Evolutionary conservation across 2,113 vertebrate genomes (phyloP).

Genomic region (Fulmarus glacialis): DNA sequence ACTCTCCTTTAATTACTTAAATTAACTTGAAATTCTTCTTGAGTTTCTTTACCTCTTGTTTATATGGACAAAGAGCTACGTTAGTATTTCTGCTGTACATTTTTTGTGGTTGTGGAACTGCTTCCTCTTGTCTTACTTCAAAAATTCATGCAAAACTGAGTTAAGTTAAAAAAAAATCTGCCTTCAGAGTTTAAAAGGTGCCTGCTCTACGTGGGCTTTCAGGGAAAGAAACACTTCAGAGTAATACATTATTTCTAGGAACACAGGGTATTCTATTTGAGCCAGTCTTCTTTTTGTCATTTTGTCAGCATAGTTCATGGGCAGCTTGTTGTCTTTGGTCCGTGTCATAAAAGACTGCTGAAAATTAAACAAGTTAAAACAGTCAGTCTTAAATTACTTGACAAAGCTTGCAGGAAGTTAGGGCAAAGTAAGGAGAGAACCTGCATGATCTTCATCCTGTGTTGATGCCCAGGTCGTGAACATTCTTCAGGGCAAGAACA

Average conservation of each 20-base stretch:
- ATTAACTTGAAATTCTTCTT: neutral
- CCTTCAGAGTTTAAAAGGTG: neutral
- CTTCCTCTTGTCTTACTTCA: neutral
- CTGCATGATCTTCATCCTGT: neutral
- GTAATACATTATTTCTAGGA: neutral
- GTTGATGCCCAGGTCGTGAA: neutral
- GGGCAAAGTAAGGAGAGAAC: neutral
- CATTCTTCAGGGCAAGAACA: fast-evolving
- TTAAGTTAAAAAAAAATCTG: neutral
- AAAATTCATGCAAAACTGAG: neutral
- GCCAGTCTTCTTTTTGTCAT: neutral
- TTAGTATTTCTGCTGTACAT: neutral
- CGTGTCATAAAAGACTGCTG: neutral
- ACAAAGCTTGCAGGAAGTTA: neutral
- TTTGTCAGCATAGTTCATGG: neutral
- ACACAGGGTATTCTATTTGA: neutral
- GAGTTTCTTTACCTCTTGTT: neutral
- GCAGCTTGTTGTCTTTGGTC: neutral
- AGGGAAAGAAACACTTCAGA: neutral
- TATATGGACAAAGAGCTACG: neutral
- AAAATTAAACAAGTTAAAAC: neutral
- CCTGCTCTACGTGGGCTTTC: neutral
- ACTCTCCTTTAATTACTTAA: neutral
- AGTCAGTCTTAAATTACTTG: neutral
- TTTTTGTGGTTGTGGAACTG: neutral